Conservation (phyloP, 2,113 vertebrate species). For the Menura novaehollandiae region DNA sequence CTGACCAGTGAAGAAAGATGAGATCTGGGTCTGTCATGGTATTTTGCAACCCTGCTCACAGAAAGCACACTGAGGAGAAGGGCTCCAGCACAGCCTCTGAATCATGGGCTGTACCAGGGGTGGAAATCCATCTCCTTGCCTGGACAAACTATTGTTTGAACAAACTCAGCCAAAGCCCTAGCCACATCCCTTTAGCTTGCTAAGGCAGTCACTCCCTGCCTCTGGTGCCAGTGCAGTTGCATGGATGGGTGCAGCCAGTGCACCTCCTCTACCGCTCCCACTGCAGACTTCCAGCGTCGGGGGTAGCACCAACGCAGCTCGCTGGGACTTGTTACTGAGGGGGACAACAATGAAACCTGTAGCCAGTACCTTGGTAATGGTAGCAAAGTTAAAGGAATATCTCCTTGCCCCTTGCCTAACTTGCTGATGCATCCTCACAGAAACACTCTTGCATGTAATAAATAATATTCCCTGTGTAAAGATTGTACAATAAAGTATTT, state of each 20-base stretch:
- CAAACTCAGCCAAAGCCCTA: constrained; percentile 6
- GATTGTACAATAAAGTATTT: not conserved
- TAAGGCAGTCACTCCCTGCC: constrained; percentile 14
- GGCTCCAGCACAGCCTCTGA: not conserved
- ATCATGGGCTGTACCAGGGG: not conserved
- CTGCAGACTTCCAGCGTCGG: not conserved
- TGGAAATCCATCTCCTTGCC: constrained; percentile 13
- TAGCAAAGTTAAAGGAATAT: not conserved
- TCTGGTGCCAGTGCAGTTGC: not conserved
- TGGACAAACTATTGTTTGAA: constrained; percentile 28
- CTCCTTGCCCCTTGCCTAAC: not conserved
- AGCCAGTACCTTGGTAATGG: not conserved
- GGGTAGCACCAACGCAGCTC: not conserved
- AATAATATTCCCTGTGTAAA: not conserved
- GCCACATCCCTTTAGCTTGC: constrained; percentile 16
- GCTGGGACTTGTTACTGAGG: not conserved
- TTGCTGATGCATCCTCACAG: not conserved
- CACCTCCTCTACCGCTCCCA: not conserved
- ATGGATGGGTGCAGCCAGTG: not conserved
- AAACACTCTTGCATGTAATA: not conserved
- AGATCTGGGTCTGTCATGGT: not conserved
- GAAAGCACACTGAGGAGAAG: not conserved
- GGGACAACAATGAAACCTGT: not conserved
- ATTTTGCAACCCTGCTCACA: not conserved
- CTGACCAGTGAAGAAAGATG: not conserved